phyloP scores from a whole-genome alignment of 1,140 invertebrate species.

The Nylanderia fulva region DNA sequence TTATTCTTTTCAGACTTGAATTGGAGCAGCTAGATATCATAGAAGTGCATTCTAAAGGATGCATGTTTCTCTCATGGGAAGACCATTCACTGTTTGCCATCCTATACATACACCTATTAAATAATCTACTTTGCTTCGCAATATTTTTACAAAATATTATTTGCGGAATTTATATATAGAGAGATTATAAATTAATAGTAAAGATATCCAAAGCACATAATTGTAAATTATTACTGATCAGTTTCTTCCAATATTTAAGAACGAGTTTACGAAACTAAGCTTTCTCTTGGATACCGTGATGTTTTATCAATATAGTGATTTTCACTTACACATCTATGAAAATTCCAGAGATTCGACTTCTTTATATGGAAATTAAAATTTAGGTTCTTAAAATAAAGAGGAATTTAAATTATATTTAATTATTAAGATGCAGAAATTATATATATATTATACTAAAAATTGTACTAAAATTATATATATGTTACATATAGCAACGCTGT shows the following conservation, averaged over 20 bases:
- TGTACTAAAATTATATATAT: neutral
- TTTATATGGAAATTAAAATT: neutral
- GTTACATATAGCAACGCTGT: neutral
- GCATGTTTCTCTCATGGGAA: neutral
- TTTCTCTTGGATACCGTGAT: slow-evolving; percentile 15
- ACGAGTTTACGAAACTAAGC: neutral
- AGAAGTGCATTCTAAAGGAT: neutral
- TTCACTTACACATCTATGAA: neutral
- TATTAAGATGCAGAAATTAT: neutral
- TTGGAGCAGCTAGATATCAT: neutral
- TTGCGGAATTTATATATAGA: neutral
- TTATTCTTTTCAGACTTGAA: neutral
- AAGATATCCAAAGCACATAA: slow-evolving; percentile 2
- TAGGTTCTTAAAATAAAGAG: neutral
- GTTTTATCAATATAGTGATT: slow-evolving; percentile 66
- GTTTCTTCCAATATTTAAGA: neutral
- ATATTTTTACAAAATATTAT: neutral
- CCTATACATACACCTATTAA: neutral
- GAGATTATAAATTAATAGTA: neutral
- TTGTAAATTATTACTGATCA: slow-evolving; percentile 10
- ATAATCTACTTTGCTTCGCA: neutral
- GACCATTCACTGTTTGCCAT: neutral
- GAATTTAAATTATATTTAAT: neutral
- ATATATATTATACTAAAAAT: neutral
- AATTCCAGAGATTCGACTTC: neutral